Evolutionary conservation across 2,797 vertebrate species (phyloP).

Genomic region (Todus mexicanus): DNA sequence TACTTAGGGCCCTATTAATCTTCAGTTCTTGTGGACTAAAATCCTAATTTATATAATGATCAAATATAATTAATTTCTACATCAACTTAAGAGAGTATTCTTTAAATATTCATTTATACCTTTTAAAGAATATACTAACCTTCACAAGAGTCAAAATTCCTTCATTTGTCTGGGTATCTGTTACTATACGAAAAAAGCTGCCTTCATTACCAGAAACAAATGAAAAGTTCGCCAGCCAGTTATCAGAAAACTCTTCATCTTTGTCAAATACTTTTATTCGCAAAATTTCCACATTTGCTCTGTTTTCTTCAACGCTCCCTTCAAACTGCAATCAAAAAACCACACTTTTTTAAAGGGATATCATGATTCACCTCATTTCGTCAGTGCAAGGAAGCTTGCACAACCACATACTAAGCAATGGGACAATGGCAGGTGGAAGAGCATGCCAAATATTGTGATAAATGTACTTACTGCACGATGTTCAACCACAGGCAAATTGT

Average conservation of each 20-base stretch:
- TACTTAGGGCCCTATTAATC: not conserved
- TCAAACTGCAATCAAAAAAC: constrained; percentile 74
- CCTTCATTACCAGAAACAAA: constrained; percentile 86
- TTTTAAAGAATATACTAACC: constrained; percentile 70
- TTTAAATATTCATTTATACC: too few species aligned
- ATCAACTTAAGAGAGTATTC: too few species aligned
- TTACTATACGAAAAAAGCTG: constrained; percentile 83
- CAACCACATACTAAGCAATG: not conserved
- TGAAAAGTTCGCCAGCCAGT: constrained; percentile 85
- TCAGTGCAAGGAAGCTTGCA: not conserved
- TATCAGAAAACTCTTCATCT: constrained; percentile 83
- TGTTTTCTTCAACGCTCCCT: constrained; percentile 85
- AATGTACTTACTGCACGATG: constrained; percentile 72
- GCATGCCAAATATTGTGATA: not conserved
- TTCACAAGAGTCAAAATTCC: constrained; percentile 90
- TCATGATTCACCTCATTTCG: not conserved
- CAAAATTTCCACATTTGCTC: constrained; percentile 81
- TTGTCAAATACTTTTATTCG: constrained; percentile 84
- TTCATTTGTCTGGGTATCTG: constrained; percentile 86
- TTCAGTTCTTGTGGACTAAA: not conserved
- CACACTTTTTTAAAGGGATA: not conserved
- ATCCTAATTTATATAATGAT: not conserved
- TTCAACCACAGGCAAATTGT: constrained; percentile 85
- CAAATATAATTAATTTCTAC: not conserved
- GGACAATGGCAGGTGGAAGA: not conserved